Evolutionary conservation across 2,888 invertebrate genomes (phyloP).

Genomic region (Gisinianus flammeolus): DNA sequence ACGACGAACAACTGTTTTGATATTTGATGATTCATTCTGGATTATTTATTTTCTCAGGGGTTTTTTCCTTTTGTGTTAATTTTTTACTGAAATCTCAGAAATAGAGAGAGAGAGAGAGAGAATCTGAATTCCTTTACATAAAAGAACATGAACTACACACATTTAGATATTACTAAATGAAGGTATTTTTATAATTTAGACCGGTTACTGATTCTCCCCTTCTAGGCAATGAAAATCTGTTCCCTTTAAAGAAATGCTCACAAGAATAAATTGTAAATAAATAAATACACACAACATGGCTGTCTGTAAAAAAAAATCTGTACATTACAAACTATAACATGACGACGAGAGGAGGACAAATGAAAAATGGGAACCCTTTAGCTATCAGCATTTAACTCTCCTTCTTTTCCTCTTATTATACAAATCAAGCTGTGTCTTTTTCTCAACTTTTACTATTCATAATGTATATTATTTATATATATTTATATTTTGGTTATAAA

Average conservation of each 20-base stretch:
- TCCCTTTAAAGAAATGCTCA: not conserved
- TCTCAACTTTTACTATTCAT: not conserved
- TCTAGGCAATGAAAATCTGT: conserved; percentile 12
- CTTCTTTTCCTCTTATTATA: not conserved
- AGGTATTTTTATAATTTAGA: no score
- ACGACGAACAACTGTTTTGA: conserved; percentile 3
- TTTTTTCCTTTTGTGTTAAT: not conserved
- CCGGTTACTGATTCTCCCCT: not conserved
- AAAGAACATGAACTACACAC: no score
- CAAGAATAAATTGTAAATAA: not conserved
- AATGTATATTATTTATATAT: not conserved
- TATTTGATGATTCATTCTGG: conserved; percentile 26
- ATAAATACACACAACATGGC: not conserved
- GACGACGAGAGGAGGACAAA: not conserved
- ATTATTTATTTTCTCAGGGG: conserved; percentile 31
- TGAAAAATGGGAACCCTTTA: conserved; percentile 12
- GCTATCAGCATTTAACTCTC: conserved; percentile 7
- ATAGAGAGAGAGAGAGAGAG: no score
- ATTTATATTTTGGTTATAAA: no score
- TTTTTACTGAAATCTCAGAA: no score
- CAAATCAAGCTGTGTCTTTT: conserved; percentile 1
- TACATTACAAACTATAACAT: no score
- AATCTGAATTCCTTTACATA: no score
- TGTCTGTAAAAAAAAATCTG: no score
- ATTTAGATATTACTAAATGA: no score